These are phyloP conservation scores for Rapana venosa DNA, from an alignment of 2,888 invertebrate species.

Conservation along the genomic window DNA sequence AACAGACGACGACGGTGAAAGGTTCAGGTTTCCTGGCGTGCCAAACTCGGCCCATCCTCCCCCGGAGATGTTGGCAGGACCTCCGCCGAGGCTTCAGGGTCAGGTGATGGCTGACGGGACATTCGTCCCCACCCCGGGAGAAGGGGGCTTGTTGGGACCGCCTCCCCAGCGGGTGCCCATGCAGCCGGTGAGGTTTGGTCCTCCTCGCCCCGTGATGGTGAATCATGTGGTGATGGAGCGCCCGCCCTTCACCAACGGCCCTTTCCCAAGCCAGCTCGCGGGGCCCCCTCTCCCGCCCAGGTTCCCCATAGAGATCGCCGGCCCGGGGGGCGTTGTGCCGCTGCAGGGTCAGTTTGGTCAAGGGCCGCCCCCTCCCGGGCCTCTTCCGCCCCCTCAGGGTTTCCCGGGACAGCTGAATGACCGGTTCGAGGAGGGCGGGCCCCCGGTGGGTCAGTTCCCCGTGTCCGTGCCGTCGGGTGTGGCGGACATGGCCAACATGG, in stretches of 20 bases:
- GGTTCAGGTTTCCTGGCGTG: background rate
- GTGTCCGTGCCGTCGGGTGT: background rate
- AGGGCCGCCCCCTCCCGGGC: conserved; percentile 7
- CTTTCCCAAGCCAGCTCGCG: conserved; percentile 8
- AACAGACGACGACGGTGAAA: conserved; percentile 34
- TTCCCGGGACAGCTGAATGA: conserved; percentile 25
- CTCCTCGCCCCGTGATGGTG: conserved; percentile 33
- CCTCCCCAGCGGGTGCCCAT: conserved; percentile 24
- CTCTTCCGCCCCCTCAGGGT: conserved; percentile 17
- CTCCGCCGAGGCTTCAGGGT: background rate
- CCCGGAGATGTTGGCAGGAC: conserved; percentile 33
- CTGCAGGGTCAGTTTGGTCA: conserved; percentile 36
- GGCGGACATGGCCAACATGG: conserved; percentile 12
- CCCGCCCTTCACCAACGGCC: conserved; percentile 6
- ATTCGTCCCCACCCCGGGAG: conserved; percentile 20
- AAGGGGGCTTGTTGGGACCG: conserved; percentile 29
- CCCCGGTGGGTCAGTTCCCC: background rate
- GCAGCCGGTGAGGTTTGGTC: conserved; percentile 26
- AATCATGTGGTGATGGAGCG: conserved; percentile 33
- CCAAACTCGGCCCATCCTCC: conserved; percentile 9
- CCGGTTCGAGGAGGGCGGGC: conserved; percentile 5
- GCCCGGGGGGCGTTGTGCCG: conserved; percentile 18
- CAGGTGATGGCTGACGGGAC: conserved; percentile 20
- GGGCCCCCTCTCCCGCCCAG: conserved; percentile 12
- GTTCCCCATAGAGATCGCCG: conserved; percentile 26